Evolutionary conservation across 2,113 vertebrate species (phyloP), one percentile per base, ranked within the genome.

Genomic region (Heliornis fulica): DNA sequence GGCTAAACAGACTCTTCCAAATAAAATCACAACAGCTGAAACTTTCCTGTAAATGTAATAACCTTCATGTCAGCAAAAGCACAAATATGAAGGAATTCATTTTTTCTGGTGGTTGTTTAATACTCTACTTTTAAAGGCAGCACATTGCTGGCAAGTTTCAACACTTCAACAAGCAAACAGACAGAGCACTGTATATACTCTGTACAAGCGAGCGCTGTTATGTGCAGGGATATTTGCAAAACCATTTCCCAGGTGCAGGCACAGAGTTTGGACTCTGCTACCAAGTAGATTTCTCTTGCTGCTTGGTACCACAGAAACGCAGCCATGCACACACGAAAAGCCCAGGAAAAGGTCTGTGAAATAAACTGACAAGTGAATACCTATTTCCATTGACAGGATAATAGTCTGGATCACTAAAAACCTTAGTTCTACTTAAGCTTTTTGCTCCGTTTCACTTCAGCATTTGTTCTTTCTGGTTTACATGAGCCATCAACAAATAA

Each of bases 311-410:
- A 9, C 18, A 6, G 23, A 26, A 79, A 79, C 28, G 50, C 5
- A 36, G 3, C 8, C 18, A 7, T 0, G 10, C 5, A 48, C 31
- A n/a, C 22, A 31, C 1, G 3, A 11, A 7, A 51, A 59, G 26
- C 13, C 50, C 4, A 59, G 50, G 51, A 71, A 65, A 64, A 41
- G 69, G 29, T 16, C 45, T 45, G 29, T 6, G 41, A 41, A 82
- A 79, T 45, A 71, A 84, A 71, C 3, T 46, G 31, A 57, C 8
- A 68, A 71, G 89, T 0, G 0, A 78, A 32, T 21, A 90, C 8
- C 13, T 14, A 28, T 51, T 91, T 79, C 54, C 38, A 61, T 31
- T 1, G 4, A 40, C n/a, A 38, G 25, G 29, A 54, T 36, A 60
- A 76, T 36, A 53, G 41, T 17, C 20, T 17, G 13, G 4, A 29